Conservation (phyloP, 2,888 invertebrate genomes). For the Lapara coniferarum region DNA sequence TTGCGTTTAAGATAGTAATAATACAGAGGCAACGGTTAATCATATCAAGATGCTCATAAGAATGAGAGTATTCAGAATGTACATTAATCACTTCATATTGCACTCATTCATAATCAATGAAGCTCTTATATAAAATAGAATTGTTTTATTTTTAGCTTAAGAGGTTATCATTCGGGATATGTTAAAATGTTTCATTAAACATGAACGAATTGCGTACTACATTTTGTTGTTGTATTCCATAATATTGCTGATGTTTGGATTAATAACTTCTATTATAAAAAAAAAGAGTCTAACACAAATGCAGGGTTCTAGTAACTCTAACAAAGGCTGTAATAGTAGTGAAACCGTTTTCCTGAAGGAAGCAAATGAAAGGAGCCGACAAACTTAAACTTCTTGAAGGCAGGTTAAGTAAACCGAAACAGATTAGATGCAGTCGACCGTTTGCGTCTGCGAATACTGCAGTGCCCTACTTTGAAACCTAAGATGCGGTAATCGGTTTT, state of each 20-base stretch:
- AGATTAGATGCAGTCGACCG: slow-evolving; percentile 55
- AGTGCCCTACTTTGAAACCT: slow-evolving; percentile 58
- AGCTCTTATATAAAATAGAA: slow-evolving; percentile 57
- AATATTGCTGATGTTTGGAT: no score
- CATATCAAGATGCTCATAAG: slow-evolving; percentile 45
- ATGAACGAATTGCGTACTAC: neutral
- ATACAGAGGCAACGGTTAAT: slow-evolving; percentile 32
- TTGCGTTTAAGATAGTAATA: neutral
- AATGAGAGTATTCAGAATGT: slow-evolving; percentile 52
- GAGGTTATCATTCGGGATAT: slow-evolving; percentile 40
- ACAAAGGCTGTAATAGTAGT: slow-evolving; percentile 45
- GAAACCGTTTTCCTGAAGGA: slow-evolving; percentile 44
- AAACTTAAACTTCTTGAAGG: slow-evolving; percentile 46
- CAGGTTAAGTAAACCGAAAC: slow-evolving; percentile 66
- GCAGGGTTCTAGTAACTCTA: neutral
- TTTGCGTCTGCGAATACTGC: slow-evolving; percentile 60
- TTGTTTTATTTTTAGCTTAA: slow-evolving; percentile 61
- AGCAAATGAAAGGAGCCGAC: slow-evolving; percentile 44
- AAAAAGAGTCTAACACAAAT: neutral
- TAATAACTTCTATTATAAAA: neutral
- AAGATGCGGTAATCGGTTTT: slow-evolving; percentile 37
- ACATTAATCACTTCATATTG: slow-evolving; percentile 69
- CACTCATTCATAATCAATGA: slow-evolving; percentile 69
- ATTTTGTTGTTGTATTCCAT: neutral
- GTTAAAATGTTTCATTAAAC: slow-evolving; percentile 11